Evolutionary conservation across 2,888 invertebrate genomes (phyloP), one percentile per base, ranked within the genome.

Genomic region (Sepiola atlantica): DNA sequence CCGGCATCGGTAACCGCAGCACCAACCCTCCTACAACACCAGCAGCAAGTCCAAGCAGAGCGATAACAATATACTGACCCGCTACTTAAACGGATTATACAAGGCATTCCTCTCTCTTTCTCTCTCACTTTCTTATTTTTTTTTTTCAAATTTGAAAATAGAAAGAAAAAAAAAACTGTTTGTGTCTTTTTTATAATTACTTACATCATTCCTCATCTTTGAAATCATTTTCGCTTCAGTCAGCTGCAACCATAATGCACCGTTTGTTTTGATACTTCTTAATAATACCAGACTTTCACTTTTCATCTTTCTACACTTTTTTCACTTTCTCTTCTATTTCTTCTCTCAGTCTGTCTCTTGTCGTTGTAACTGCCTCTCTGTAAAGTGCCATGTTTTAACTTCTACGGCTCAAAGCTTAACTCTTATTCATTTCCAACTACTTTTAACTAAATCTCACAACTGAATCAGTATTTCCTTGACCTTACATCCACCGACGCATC

Each of bases 61-160:
- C n/a, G 77, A 77, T 77, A 77, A 77, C 61, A 77, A 77, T n/a
- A n/a, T 77, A 32, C n/a, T 77, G 77, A 77, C 77, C 77, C 77
- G 14, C 77, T n/a, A 77, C 77, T n/a, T 77, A 77, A 77, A 77
- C 77, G 32, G 77, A 77, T 77, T 16, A 77, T 6, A n/a, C 1
- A 32, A 77, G n/a, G 18, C 77, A 24, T 91, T 20, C 3, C 45
- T 35, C 28, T 91, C 2, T 2, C 45, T 24, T 35, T 91, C 35
- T 28, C 14, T 77, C 3, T 77, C 8, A 6, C 77, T 77, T 77
- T 77, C 77, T 77, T 77, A 6, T 4, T 77, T 77, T 77, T 28
- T 3, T 77, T 77, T n/a, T 6, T 77, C 8, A 4, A 28, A 28
- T 77, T 77, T 45, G 8, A 45, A 45, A 45, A 45, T n/a, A 45